phyloP scores from a whole-genome alignment of 2,797 vertebrate species.

The Pseudocheirus occidentalis region DNA sequence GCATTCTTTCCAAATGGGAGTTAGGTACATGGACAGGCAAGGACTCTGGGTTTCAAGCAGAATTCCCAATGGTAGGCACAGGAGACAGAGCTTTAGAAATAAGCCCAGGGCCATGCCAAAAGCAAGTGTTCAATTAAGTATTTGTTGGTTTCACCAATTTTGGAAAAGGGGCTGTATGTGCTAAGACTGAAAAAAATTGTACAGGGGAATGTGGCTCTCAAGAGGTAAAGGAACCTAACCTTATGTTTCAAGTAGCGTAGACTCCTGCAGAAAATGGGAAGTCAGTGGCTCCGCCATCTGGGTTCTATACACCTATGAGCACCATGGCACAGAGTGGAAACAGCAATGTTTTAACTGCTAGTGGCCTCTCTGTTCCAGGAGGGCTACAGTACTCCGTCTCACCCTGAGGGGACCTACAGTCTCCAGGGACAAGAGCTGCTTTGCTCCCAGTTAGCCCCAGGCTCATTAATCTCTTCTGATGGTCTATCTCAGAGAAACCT shows the following conservation, averaged over 20 bases:
- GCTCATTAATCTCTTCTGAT: background rate
- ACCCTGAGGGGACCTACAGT: background rate
- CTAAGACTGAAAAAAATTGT: background rate
- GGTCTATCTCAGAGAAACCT: conserved; percentile 15
- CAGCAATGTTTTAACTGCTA: background rate
- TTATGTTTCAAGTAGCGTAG: background rate
- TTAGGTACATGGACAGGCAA: background rate
- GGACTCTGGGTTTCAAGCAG: background rate
- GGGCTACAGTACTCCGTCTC: background rate
- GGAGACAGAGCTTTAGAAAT: background rate
- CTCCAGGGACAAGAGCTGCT: background rate
- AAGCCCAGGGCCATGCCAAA: background rate
- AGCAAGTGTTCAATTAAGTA: background rate
- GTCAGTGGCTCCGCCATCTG: too few species aligned
- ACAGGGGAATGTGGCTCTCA: background rate
- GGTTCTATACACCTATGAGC: too few species aligned
- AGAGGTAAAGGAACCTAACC: background rate
- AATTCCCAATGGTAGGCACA: background rate
- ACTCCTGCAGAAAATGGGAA: background rate
- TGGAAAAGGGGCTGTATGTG: background rate
- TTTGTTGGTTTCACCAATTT: background rate
- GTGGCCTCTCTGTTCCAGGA: too few species aligned
- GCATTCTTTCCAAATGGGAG: background rate
- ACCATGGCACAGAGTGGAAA: background rate
- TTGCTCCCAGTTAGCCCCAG: conserved; percentile 18